Base-by-base conservation (phyloP, 2,113 vertebrate species). In the Psittacara wagleri region DNA sequence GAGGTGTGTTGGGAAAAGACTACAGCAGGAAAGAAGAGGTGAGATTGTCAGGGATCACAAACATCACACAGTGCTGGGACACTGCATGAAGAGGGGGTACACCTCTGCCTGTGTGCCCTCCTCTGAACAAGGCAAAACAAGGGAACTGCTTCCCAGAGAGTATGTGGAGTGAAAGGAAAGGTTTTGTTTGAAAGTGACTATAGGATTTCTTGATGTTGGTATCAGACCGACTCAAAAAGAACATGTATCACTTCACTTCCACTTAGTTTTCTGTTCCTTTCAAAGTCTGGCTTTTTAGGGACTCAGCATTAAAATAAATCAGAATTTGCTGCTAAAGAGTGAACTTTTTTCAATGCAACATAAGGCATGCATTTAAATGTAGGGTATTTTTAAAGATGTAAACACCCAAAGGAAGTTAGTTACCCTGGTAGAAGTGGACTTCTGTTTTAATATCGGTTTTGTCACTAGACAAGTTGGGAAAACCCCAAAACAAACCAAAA, bases 261-360 rank as follows among this genome's bases (percentile, higher is more conserved):
- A 43, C 54, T 87, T 67, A 76, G 35, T 57, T 91, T 17, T 79
- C 46, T 24, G 57, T 35, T 95, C 68, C 52, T 85, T 83, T 82
- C 70, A 95, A 92, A 94, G 69, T 44, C 78, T 75, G 74, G 17
- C 27, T 93, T 94, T 94, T 90, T 87, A 88, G 72, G 59, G 76
- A 77, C 87, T 81, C 18, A 4, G 24, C 41, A 88, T 92, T 90
- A 94, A 90, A 96, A 92, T 39, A 95, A 90, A 94, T 54, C 49
- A 90, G 27, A 44, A 66, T 73, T 93, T 91, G 57, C 66, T 24
- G 5, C 12, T 74, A 69, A 85, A 67, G 62, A 52, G 3, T n/a
- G 27, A 22, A 23, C 37, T 59, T 57, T 77, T 84, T 84, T n/a
- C 23, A 83, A 27, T 54, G 39, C 49, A 43, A 61, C 39, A 35